Base-by-base conservation (phyloP, 2,113 vertebrate species). In the Candoia aspera region DNA sequence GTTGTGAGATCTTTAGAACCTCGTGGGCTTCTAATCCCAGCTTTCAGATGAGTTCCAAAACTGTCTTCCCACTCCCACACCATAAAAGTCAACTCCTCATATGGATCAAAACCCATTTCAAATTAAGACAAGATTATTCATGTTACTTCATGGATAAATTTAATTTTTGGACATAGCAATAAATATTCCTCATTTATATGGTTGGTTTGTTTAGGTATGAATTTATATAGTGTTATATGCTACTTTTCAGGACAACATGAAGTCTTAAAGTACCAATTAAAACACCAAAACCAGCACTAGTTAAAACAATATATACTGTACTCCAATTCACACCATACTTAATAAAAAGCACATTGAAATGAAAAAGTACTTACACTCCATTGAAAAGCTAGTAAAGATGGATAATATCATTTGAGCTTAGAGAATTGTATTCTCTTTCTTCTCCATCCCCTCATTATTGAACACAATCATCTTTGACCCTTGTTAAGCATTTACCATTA, bases 291-390 rank as follows among this genome's bases (percentile, higher is more conserved):
- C 17, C 29, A 86, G 85, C 53, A 26, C 53, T 19, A 55, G 3
- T 57, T 86, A 86, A 86, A 54, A 55, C 49, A 86, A 57, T 57
- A 33, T n/a, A 57, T 33, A 57, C 53, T n/a, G 33, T 33, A 57
- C 53, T 49, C 15, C 29, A 86, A 29, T 55, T 86, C 85, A 68
- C 8, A 9, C 26, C 53, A 57, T 86, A 86, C 54, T 86, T 86
- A 86, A 86, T 86, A 86, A 57, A 86, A 86, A n/a, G 29, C 54
- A 57, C n/a, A 57, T 57, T 57, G 85, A 86, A 86, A 86, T 86
- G 0, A n/a, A 86, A 54, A 86, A 86, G 13, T 86, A 13, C 15
- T 55, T 54, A 86, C 49, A 29, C 24, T 86, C 84, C 29, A 13
- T 86, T 86, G 49, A 54, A 85, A 85, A 85, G 23, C 84, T 29